phyloP scores from a whole-genome alignment of 2,113 vertebrate species.

The human (Homo sapiens) region GRCh38 chr5:107210501-107211000 shows the following conservation, averaged over 20 bases:
- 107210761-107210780: neutral
- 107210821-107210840: neutral
- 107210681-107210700: constrained; percentile 38
- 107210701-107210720: neutral
- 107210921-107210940: neutral
- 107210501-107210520: neutral
- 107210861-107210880: neutral
- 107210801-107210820: neutral
- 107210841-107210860: neutral
- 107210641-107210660: neutral
- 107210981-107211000: neutral
- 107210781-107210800: neutral
- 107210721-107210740: neutral
- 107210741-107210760: neutral
- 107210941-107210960: constrained; percentile 18
- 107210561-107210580: constrained; percentile 24
- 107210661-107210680: neutral
- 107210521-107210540: constrained; percentile 27
- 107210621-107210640: neutral
- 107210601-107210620: constrained; percentile 12
- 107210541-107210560: neutral
- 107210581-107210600: neutral
- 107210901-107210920: neutral
- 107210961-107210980: neutral
- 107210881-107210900: neutral